These are phyloP conservation scores for Eupristina koningsbergeri DNA, from an alignment of 1,140 invertebrate genomes.

Conservation along the genomic window DNA sequence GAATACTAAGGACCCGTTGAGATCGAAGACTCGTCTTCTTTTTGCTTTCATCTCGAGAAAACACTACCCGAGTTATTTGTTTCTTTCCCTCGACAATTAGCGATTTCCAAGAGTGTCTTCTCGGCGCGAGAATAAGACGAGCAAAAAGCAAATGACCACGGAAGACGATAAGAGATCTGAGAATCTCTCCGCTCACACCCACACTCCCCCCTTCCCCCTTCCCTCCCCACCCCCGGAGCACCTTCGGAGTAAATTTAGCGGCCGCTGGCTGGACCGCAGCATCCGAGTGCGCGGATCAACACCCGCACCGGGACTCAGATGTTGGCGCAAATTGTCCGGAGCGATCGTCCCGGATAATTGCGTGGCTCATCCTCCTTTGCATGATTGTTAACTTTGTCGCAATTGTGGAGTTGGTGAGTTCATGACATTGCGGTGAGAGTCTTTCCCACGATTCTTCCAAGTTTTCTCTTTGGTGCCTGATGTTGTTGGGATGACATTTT, in stretches of 20 bases:
- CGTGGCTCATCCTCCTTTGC: background rate
- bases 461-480: no score
- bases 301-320: background rate
- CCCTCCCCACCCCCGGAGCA: conserved; percentile 3
- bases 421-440: no score
- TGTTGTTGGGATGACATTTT: no score
- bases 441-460: no score
- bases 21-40: background rate
- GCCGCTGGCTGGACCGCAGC: conserved; percentile 36
- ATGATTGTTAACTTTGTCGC: background rate
- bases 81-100: background rate
- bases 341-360: background rate
- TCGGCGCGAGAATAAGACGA: background rate
- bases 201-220: background rate
- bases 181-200: background rate
- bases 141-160: no score
- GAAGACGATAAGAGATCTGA: background rate
- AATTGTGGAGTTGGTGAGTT: background rate
- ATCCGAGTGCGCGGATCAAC: background rate
- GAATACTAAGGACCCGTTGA: background rate
- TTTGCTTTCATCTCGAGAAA: background rate
- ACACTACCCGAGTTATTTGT: background rate
- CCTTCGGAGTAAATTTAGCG: conserved; percentile 54
- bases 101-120: background rate
- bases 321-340: background rate